Evolutionary conservation across 2,888 invertebrate species (phyloP), one percentile per base, ranked within the genome.

Genomic region (Oscheius sp.): DNA sequence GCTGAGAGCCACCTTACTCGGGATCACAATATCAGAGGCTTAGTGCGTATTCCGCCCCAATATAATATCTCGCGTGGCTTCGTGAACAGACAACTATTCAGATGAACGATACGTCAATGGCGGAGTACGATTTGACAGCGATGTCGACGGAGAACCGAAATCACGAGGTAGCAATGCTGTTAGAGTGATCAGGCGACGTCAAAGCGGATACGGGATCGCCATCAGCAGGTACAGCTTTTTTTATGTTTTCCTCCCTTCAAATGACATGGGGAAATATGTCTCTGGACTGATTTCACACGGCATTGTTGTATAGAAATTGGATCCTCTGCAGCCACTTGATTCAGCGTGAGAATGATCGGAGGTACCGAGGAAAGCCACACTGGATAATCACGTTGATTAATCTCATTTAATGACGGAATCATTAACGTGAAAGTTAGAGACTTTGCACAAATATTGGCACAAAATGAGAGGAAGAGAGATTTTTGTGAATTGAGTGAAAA

Each of bases 191-290:
- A 71, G 84, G 65, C 74, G 88, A 62, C 79, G 88, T 21, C 82
- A 86, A 70, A 86, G 86, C 75, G 87, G 89, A 60, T 89, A 89
- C 78, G 89, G 87, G 5, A 87, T 88, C 73, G 79, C 86, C 21
- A 89, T 89, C 62, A 85, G 85, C 51, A 89, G 88, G 87, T 88
- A 58, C 32, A 42, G 3, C 42, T 3, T 7, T 42, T 42, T 42
- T 42, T 42, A 42, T 42, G 42, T 42, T 7, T 42, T 42, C 42
- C 42, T 42, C 7, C 42, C 42, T 32, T 53, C 21, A 21, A 50
- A 11, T 11, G 32, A 63, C 63, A 66, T 33, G 53, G 29, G 21
- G 21, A 21, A 21, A n/a, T 33, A 66, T 35, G 21, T 33, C 33
- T 11, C 21, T 63, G 47, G 63, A 37, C 47, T 62, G 9, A 2